Evolutionary conservation across 2,113 vertebrate genomes (phyloP).

Genomic region (Callionymus lyra): DNA sequence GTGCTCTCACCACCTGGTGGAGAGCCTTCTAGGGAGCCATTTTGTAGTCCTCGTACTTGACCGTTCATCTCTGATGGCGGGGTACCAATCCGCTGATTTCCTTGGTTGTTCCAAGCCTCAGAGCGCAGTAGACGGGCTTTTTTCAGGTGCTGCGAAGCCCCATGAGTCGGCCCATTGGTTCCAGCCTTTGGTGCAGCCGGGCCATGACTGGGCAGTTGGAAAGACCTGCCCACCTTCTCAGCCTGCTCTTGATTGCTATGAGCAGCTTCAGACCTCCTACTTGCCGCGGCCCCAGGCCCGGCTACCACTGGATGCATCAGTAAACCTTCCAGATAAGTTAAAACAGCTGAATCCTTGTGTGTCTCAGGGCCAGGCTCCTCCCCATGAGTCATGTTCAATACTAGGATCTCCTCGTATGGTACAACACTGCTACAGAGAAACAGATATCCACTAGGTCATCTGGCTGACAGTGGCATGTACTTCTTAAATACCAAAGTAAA

Average conservation of each 20-base stretch:
- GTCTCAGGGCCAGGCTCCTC: constrained; percentile 99
- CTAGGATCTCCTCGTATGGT: constrained; percentile 75
- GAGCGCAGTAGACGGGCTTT: constrained; percentile 91
- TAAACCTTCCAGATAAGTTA: constrained; percentile 99
- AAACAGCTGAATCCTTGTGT: constrained; percentile 98
- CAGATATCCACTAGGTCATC: constrained; percentile 50
- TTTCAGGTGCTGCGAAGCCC: constrained; percentile 86
- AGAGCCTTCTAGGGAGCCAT: constrained; percentile 78
- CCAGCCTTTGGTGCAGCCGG: constrained; percentile 66
- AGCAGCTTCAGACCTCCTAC: constrained; percentile 76
- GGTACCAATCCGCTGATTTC: constrained; percentile 74
- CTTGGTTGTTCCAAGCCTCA: constrained; percentile 83
- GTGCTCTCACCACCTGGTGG: constrained; percentile 89
- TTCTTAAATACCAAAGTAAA: constrained; percentile 40
- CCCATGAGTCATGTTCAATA: constrained; percentile 99
- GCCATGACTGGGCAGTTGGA: constrained; percentile 77
- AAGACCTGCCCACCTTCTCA: constrained; percentile 72
- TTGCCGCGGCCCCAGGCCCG: constrained; percentile 82
- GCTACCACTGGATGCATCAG: constrained; percentile 98
- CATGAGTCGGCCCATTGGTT: constrained; percentile 65
- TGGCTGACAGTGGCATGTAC: constrained; percentile 41
- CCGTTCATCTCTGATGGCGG: constrained; percentile 77
- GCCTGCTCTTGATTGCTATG: constrained; percentile 77
- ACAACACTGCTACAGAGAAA: constrained; percentile 59
- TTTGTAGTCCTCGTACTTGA: constrained; percentile 77